phyloP scores from a whole-genome alignment of 2,797 vertebrate species.

The Eremophila alpestris region DNA sequence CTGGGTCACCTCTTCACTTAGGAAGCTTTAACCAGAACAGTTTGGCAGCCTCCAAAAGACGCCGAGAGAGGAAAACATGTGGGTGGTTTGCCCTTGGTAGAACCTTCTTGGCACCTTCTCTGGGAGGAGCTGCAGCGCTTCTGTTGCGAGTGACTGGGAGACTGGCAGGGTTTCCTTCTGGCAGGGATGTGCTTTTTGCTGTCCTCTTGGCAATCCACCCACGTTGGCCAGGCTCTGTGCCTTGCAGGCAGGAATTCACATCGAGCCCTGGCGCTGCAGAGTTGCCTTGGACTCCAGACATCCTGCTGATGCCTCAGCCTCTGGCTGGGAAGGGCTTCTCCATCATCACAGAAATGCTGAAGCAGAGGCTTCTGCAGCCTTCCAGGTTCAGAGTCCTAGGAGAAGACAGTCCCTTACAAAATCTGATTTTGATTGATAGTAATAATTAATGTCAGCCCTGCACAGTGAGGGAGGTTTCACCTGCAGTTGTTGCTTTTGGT shows the following conservation, averaged over 20 bases:
- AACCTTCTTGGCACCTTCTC: conserved; percentile 36
- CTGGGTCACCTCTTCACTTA: neutral
- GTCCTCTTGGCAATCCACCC: conserved; percentile 34
- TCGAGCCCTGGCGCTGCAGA: neutral
- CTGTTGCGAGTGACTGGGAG: conserved; percentile 25
- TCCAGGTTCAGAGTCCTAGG: neutral
- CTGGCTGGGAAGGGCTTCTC: neutral
- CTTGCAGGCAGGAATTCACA: neutral
- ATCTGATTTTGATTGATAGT: neutral
- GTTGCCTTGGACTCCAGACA: neutral
- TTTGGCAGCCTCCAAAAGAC: neutral
- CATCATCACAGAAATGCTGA: neutral
- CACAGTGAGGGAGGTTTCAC: neutral
- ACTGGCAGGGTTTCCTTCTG: conserved; percentile 55
- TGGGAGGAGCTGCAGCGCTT: neutral
- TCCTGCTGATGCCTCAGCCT: neutral
- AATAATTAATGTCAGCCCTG: neutral
- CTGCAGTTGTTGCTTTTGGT: neutral
- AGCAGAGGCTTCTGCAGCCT: neutral
- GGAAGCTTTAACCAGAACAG: neutral
- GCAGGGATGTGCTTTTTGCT: conserved; percentile 36
- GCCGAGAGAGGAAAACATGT: neutral
- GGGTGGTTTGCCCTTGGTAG: conserved; percentile 51
- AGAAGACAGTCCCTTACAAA: neutral
- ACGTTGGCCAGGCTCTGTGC: neutral